These are phyloP conservation scores for Pseudopipra pipra DNA, from an alignment of 2,113 vertebrate species.

Conservation along the genomic window DNA sequence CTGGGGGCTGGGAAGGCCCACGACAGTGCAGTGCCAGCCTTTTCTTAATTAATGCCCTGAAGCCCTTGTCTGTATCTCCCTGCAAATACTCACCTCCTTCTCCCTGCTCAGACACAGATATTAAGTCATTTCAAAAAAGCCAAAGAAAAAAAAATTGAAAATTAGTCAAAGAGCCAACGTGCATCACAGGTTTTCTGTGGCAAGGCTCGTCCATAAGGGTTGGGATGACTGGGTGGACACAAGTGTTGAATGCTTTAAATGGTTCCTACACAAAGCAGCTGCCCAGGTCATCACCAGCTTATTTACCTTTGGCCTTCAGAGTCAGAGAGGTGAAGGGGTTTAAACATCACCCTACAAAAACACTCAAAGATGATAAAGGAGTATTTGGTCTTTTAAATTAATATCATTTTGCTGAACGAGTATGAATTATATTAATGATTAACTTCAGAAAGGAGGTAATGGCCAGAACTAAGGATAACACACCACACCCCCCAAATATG, in stretches of 20 bases:
- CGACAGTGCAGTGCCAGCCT: too few relatives aligned
- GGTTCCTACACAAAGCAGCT: background rate
- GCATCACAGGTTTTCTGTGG: fast-evolving
- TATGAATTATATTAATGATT: background rate
- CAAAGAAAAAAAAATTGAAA: background rate
- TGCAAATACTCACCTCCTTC: background rate
- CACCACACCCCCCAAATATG: too few relatives aligned
- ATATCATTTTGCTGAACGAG: background rate
- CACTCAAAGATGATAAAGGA: background rate
- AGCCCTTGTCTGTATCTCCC: background rate
- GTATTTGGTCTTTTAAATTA: background rate
- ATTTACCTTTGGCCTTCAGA: background rate
- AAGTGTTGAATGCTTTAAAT: fast-evolving
- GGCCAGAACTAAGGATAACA: background rate
- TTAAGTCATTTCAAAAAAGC: background rate
- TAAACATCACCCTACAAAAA: background rate
- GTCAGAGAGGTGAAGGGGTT: background rate
- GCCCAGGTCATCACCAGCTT: background rate
- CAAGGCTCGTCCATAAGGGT: background rate
- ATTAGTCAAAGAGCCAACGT: background rate
- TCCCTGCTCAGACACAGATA: background rate
- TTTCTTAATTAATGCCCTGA: background rate
- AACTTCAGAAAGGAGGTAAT: background rate
- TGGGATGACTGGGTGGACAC: background rate
- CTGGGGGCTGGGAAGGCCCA: background rate